phyloP scores from a whole-genome alignment of 1,140 invertebrate genomes.

The Eurosta solidaginis region DNA sequence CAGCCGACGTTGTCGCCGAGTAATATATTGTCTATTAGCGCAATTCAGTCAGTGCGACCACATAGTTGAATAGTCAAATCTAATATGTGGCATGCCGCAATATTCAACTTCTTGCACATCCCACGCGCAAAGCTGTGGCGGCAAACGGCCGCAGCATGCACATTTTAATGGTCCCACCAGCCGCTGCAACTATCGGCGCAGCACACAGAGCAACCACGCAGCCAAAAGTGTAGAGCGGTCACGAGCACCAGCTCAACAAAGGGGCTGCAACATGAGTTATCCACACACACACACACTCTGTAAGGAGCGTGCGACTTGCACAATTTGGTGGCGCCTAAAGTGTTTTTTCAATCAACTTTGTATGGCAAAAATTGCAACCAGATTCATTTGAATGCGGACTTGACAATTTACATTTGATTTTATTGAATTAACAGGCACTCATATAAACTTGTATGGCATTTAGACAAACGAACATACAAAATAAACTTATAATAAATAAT shows the following conservation, averaged over 20 bases:
- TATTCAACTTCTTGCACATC: constrained; percentile 27
- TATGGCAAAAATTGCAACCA: constrained; percentile 13
- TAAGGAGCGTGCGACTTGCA: background rate
- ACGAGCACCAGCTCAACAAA: no score
- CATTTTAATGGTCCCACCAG: constrained; percentile 14
- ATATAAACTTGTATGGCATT: constrained; percentile 22
- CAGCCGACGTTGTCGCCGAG: background rate
- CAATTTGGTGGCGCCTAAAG: constrained; percentile 18
- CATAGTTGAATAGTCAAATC: background rate
- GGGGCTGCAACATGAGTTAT: background rate
- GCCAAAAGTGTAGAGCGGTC: no score
- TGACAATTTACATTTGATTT: constrained; percentile 28
- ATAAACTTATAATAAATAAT: no score
- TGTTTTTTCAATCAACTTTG: constrained; percentile 14
- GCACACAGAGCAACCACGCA: background rate
- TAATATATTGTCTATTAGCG: background rate
- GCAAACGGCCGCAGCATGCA: background rate
- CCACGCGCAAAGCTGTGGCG: constrained; percentile 18
- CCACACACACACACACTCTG: background rate
- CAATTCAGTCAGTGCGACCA: background rate
- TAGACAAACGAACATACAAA: background rate
- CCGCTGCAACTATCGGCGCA: background rate
- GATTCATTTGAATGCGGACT: background rate
- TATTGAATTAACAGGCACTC: constrained; percentile 15
- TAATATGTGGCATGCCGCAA: constrained; percentile 5